Evolutionary conservation across 2,113 vertebrate genomes (phyloP).

Genomic region (Phalacrocorax brasilianus): DNA sequence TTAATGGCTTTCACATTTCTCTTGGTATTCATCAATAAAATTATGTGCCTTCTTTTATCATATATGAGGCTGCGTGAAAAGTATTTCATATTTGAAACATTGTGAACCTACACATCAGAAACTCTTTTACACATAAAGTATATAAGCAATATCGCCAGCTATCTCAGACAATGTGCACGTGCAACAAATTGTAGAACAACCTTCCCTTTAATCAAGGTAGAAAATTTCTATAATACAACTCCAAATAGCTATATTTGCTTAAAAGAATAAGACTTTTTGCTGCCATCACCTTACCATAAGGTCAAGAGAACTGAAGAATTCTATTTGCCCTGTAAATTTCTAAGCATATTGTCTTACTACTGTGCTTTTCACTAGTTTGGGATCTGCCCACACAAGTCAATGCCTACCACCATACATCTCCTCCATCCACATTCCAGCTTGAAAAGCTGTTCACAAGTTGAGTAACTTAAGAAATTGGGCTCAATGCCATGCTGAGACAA

Average conservation of each 20-base stretch:
- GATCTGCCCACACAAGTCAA: not conserved
- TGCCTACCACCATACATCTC: not conserved
- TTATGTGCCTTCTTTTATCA: not conserved
- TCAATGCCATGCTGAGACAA: not conserved
- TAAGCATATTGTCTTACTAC: not conserved
- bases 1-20: not conserved
- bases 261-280: not conserved
- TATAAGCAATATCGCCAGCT: not conserved
- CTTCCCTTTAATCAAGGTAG: not conserved
- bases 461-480: not conserved
- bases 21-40: not conserved
- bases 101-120: not conserved
- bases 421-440: not conserved
- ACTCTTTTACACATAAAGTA: not conserved
- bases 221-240: not conserved
- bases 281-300: not conserved
- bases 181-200: not conserved
- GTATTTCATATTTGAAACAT: not conserved
- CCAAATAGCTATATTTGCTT: not conserved
- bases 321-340: not conserved
- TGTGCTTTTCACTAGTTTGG: not conserved
- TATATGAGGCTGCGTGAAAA: not conserved
- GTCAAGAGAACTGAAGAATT: not conserved
- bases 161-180: not conserved
- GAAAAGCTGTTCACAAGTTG: not conserved